Base-by-base conservation (phyloP, 2,888 invertebrate species). In the Empis stercorea region DNA sequence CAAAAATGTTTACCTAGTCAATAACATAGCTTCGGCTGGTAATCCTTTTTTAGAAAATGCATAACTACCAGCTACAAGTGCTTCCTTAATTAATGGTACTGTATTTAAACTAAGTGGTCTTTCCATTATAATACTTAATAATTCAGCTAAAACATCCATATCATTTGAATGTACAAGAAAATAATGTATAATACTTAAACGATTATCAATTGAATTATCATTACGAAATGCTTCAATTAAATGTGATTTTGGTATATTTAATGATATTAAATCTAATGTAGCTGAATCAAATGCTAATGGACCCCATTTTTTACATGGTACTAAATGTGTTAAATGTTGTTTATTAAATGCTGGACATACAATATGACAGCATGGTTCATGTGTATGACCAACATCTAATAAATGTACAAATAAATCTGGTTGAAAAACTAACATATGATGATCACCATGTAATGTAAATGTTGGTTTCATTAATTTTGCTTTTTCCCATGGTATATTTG, bases 401-500 rank as follows among this genome's bases (percentile, higher is more conserved):
- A 92, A 70, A 61, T 93, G 91, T 0, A 85, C 81, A 69, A 89
- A 92, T 30, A 87, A 73, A 60, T 83, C 87, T 13, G 89, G 87
- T 20, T 87, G 82, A 59, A 84, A 81, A 2, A 92, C 87, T 32
- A 89, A 66, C 61, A 93, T 76, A 57, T 87, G 83, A 62, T 86
- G 84, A 53, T 83, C 84, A 1, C 67, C 82, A 55, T 84, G 80
- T 46, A 87, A 70, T 3, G 79, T 79, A 64, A 87, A 88, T 1
- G 85, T 81, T 2, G 88, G 87, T 40, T 84, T 73, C 57, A 87
- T 72, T 0, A 81, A 72, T 63, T 84, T 83, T 3, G 87, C 88
- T 52, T 80, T 75, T 1, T 78, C 73, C 85, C 86, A 87, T 1
- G 84, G 81, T 56, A 89, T 77, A 47, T 84, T 85, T 0, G 87